Conservation (phyloP, 2,888 invertebrate species). For the Heptascelio sp. region DNA sequence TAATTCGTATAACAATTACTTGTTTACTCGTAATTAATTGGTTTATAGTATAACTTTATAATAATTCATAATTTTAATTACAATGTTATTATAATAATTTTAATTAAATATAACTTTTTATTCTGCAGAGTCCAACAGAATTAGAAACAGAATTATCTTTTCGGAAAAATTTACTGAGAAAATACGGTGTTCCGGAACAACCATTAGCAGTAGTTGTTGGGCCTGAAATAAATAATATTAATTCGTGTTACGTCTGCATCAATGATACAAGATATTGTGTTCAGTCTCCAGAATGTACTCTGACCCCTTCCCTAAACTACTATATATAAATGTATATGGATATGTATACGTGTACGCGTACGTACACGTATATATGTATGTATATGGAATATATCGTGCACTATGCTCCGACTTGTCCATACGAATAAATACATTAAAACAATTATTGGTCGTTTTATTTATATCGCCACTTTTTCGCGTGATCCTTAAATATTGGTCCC, state of each 20-base stretch:
- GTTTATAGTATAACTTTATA: background rate
- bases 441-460: constrained; percentile 45
- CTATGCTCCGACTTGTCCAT: constrained; percentile 83
- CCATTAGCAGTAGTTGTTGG: constrained; percentile 27
- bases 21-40: background rate
- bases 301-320: constrained; percentile 78
- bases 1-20: background rate
- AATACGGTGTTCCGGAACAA: background rate
- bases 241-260: constrained; percentile 2
- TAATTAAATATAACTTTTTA: background rate
- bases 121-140: constrained; percentile 5
- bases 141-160: constrained; percentile 3
- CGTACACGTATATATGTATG: constrained; percentile 71
- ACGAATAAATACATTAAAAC: constrained; percentile 83
- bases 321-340: constrained; percentile 74
- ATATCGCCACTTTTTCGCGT: too few relatives aligned
- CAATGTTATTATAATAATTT: background rate
- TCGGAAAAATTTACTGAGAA: background rate
- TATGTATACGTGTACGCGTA: constrained; percentile 56
- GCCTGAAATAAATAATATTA: background rate
- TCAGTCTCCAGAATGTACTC: constrained; percentile 83
- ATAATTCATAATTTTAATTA: too few relatives aligned
- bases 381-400: constrained; percentile 83
- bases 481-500: too few relatives aligned
- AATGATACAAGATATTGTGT: constrained; percentile 82